Conservation (phyloP, 2,888 invertebrate genomes). For the Drosophila tanythrix region DNA sequence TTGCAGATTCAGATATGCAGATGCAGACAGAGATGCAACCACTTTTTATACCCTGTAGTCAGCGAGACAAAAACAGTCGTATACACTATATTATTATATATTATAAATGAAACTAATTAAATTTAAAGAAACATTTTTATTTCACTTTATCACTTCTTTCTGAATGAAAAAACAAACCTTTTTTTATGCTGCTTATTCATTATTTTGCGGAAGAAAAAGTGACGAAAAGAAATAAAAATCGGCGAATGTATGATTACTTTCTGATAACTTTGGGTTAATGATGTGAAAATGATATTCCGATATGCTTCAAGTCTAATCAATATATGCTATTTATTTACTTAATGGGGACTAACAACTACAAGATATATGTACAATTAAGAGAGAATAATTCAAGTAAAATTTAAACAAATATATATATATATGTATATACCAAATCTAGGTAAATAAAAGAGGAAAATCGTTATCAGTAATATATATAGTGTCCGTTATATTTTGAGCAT, state of each 20-base stretch:
- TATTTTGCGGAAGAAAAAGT: not conserved
- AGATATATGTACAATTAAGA: not conserved
- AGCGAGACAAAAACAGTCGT: not conserved
- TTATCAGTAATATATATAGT: not conserved
- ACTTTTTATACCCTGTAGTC: constrained; percentile 14
- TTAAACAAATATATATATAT: not conserved
- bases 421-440: not conserved
- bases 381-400: not conserved
- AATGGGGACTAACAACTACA: not conserved
- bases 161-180: not conserved
- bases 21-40: constrained; percentile 15
- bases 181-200: not conserved
- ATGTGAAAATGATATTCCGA: not conserved
- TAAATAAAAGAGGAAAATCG: not conserved
- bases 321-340: not conserved
- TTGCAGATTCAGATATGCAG: constrained; percentile 6
- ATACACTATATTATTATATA: no score
- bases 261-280: not conserved
- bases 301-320: not conserved
- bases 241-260: not conserved
- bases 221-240: not conserved
- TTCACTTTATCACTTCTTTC: not conserved
- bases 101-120: not conserved
- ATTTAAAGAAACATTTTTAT: not conserved
- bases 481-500: no score